Evolutionary conservation across 1,140 invertebrate species (phyloP), one percentile per base, ranked within the genome.

Genomic region (Eumaeus atala): DNA sequence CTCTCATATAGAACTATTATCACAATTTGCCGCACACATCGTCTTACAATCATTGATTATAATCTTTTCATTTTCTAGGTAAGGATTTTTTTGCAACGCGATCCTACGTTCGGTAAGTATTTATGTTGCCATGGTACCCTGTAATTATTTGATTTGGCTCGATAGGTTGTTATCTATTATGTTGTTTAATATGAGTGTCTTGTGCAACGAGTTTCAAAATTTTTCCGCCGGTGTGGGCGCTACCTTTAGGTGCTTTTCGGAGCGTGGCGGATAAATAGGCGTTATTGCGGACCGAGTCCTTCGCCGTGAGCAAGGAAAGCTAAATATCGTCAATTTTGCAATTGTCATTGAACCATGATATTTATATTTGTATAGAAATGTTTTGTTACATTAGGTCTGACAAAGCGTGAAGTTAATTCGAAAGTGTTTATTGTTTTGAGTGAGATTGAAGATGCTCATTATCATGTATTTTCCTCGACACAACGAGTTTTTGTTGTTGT

Each of bases 231-330:
- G 67, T 78, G 66, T 72, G 72, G 62, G 69, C 72, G 66, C 68
- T 78, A 76, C 79, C 75, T 81, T 84, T 85, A 76, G 73, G 70
- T 84, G 80, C 48, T 87, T 83, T 87, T 87, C 81, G 84, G 84
- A 87, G 84, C 84, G 84, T 87, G 74, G 77, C 84, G 80, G 70
- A 77, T 79, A 79, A n/a, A 81, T 84, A 82, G 81, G 78, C 78
- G 82, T 82, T 72, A 81, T 83, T 82, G 78, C 81, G 75, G 72
- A 28, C 67, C 67, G 71, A 81, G 84, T 84, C 84, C 81, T 84
- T 84, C 81, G 75, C 62, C 58, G 62, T 52, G 62, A 71, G 59
- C 72, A 68, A 76, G 81, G 80, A 87, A 84, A 82, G 81, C 74
- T 72, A 72, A 64, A 78, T 72, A 72, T 78, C 67, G 61, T 54